Evolutionary conservation across 2,113 vertebrate species (phyloP).

Genomic region (Percina caprodes): DNA sequence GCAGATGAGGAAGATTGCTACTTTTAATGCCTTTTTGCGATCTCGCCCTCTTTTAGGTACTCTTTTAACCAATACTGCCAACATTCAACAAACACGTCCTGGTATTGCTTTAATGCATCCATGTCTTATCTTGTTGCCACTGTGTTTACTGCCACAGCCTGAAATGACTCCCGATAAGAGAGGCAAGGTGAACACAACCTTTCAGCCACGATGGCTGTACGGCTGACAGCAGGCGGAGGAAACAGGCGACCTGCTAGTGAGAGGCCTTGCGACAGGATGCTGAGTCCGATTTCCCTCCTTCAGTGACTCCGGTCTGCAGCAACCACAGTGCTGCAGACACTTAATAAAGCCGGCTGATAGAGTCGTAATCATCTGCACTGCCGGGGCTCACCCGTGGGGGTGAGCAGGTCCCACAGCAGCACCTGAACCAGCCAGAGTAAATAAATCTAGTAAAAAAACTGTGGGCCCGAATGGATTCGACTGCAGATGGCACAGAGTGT

Average conservation of each 20-base stretch:
- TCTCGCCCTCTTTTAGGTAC: neutral
- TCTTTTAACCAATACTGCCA: neutral
- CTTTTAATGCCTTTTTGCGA: slow-evolving; percentile 23
- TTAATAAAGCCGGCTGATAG: slow-evolving; percentile 49
- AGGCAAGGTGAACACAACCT: slow-evolving; percentile 49
- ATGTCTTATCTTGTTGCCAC: slow-evolving; percentile 18
- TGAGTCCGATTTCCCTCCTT: neutral
- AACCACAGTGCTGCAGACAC: slow-evolving; percentile 11
- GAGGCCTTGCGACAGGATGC: neutral
- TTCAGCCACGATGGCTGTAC: slow-evolving; percentile 5
- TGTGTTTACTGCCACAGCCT: slow-evolving; percentile 1
- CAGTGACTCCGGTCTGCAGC: neutral
- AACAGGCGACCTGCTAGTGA: slow-evolving; percentile 30
- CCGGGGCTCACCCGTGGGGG: slow-evolving; percentile 35
- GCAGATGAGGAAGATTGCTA: slow-evolving; percentile 12
- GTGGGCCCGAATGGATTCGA: neutral
- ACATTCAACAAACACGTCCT: slow-evolving; percentile 16
- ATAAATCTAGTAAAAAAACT: slow-evolving; percentile 59
- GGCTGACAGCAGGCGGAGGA: neutral
- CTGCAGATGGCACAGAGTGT: slow-evolving; percentile 29
- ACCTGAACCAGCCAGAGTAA: slow-evolving; percentile 44
- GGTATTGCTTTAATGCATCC: slow-evolving; percentile 8
- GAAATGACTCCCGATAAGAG: slow-evolving; percentile 27
- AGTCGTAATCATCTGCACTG: slow-evolving; percentile 42
- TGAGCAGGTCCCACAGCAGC: slow-evolving; percentile 24